Evolutionary conservation across 2,113 vertebrate genomes (phyloP).

Genomic region (Oryctolagus cuniculus): DNA sequence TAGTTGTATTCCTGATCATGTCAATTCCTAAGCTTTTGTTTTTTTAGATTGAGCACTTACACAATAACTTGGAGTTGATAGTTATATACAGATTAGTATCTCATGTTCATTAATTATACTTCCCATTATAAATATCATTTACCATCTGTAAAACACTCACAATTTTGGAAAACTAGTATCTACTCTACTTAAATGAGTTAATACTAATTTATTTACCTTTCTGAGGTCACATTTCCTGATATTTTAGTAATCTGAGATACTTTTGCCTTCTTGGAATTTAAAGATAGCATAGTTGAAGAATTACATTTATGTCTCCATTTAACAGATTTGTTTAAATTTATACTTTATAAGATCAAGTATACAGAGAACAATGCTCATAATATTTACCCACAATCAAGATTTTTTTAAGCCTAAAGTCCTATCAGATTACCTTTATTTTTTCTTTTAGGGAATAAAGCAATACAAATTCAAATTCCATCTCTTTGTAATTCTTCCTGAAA

Average conservation of each 20-base stretch:
- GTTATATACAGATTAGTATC: background rate
- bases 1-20: slow-evolving; percentile 54
- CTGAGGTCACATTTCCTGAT: background rate
- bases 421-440: background rate
- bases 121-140: background rate
- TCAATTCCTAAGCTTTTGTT: slow-evolving; percentile 64
- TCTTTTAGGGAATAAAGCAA: background rate
- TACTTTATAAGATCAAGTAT: background rate
- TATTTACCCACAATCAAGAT: background rate
- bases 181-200: background rate
- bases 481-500: background rate
- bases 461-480: background rate
- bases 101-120: slow-evolving; percentile 34
- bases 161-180: background rate
- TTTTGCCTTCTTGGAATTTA: background rate
- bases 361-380: background rate
- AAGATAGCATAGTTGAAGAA: background rate
- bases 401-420: background rate
- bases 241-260: background rate
- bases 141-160: background rate
- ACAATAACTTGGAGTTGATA: background rate
- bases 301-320: background rate
- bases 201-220: background rate
- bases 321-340: background rate
- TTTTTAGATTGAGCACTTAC: background rate